Conservation (phyloP, 2,797 vertebrate genomes). For the Sebastolobus altivelis region DNA sequence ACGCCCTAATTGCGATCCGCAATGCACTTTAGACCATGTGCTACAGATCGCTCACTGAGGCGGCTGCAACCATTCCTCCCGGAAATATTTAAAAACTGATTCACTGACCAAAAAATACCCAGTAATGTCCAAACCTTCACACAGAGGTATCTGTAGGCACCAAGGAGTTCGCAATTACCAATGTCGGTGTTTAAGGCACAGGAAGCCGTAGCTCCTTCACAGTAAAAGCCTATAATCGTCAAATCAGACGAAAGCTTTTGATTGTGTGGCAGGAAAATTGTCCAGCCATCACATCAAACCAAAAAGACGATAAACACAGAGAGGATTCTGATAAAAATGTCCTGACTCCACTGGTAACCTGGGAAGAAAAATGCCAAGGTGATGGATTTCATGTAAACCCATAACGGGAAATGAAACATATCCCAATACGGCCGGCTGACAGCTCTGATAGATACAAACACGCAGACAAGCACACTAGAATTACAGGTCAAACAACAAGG, state of each 20-base stretch:
- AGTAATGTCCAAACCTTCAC: neutral
- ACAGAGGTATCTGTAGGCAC: neutral
- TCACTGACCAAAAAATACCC: neutral
- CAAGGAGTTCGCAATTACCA: neutral
- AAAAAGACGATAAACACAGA: neutral
- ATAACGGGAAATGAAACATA: slow-evolving; percentile 15
- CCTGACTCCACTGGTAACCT: neutral
- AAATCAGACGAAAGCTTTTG: neutral
- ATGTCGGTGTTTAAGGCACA: neutral
- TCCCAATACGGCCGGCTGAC: slow-evolving; percentile 5
- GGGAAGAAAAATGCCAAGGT: neutral
- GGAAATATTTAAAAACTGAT: neutral
- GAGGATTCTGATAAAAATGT: neutral
- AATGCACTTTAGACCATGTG: no score
- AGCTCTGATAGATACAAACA: slow-evolving; percentile 9
- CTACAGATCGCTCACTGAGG: neutral
- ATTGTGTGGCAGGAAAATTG: neutral
- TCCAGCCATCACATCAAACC: neutral
- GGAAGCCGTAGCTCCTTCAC: neutral
- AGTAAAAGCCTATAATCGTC: neutral
- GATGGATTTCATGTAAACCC: slow-evolving; percentile 17
- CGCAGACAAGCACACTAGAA: neutral
- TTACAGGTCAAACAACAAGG: slow-evolving; percentile 32
- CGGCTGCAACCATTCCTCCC: neutral
- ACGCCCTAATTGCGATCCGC: no score